Evolutionary conservation across 2,888 invertebrate species (phyloP), one percentile per base, ranked within the genome.

Genomic region (Lysandra coridon): DNA sequence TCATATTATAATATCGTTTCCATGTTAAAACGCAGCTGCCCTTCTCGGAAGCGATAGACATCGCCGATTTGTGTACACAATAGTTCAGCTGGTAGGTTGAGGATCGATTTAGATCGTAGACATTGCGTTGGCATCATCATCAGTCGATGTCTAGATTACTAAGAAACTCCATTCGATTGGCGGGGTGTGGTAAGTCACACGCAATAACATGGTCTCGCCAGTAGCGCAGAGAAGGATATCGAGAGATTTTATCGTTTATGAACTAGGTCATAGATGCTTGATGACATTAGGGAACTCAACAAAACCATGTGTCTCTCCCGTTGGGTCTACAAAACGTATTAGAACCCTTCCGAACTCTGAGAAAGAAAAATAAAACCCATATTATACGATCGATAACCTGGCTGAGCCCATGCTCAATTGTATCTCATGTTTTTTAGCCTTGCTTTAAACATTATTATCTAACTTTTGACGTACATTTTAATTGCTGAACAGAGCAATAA

Each of bases 1-100:
- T 64, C 62, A 73, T 62, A 76, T 57, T 76, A 76, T 57, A 76
- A 76, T 76, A 76, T 57, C 30, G 23, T 57, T 76, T 57, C 76
- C 76, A 57, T 76, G 76, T 76, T 76, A 76, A 76, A 76, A 30
- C 53, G 53, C 76, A 76, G 76, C 76, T 76, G 76, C 76, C 57
- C 17, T 76, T 76, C 76, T 76, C 17, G 33, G 76, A 76, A 76
- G 30, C 4, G 69, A 69, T 69, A 37, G 14, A 69, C 69, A 33
- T 69, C 14, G 33, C 69, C 69, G 69, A 69, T 69, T 37, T 69
- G 14, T 37, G 69, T 69, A 14, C 33, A 69, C 69, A 69, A 69
- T 69, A 69, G 69, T 69, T 69, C 69, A 69, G 69, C 33, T 33
- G 69, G 14, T 37, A 30, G 33, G 33, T 69, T 64, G 64, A 12